Conservation (phyloP, 2,888 invertebrate genomes). For the Colostygia pectinataria region DNA sequence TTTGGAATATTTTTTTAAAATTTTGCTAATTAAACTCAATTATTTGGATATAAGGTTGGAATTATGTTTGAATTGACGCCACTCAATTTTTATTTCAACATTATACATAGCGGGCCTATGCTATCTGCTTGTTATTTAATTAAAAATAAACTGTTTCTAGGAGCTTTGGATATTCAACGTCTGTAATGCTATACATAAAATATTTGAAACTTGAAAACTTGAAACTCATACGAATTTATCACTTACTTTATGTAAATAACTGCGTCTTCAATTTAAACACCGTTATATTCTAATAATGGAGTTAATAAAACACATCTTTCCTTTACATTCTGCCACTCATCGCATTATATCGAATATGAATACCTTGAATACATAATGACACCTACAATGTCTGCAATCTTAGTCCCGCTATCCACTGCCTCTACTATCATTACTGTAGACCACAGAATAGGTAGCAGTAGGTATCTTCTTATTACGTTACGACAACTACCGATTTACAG, state of each 20-base stretch:
- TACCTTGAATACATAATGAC: constrained; percentile 30
- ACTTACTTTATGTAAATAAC: not conserved
- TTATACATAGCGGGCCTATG: too few species aligned
- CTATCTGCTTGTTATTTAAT: too few species aligned
- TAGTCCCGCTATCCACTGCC: constrained; percentile 36
- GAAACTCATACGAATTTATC: too few species aligned
- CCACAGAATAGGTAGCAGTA: not conserved
- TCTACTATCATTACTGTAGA: constrained; percentile 36
- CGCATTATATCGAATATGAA: constrained; percentile 14
- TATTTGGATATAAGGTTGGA: too few species aligned
- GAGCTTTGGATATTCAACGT: too few species aligned
- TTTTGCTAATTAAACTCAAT: too few species aligned
- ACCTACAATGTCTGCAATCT: constrained; percentile 21
- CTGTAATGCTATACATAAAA: too few species aligned
- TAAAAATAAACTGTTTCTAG: too few species aligned
- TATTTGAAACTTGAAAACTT: too few species aligned
- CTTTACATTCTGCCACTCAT: constrained; percentile 17
- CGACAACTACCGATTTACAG: constrained; percentile 31
- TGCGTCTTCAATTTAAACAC: not conserved
- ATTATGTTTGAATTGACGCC: too few species aligned
- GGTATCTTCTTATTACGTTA: constrained; percentile 34
- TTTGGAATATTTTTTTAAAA: too few species aligned
- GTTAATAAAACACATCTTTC: constrained; percentile 5
- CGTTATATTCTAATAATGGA: not conserved
- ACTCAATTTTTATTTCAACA: too few species aligned